Evolutionary conservation across 2,797 vertebrate genomes (phyloP), one percentile per base, ranked within the genome.

Genomic region (Xenopus petersii): DNA sequence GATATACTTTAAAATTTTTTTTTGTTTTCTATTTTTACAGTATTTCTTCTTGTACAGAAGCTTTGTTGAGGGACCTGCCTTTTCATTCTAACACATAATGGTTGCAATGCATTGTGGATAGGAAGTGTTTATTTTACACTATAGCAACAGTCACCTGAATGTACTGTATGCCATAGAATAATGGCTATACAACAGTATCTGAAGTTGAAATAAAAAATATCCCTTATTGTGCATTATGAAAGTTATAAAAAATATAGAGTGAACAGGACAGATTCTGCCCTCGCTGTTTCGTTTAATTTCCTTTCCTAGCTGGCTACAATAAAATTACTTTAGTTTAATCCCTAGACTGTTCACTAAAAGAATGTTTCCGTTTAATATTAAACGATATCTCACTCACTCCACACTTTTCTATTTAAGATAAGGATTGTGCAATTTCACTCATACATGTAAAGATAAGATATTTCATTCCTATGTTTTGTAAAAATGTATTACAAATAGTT

Each of bases 1-100:
- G 54, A 70, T 78, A 73, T 58, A 73, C 59, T 68, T 68, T 77
- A 58, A 77, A 73, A 21, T 67, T 21, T 54, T 73, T 69, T 77
- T 69, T 67, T 61, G 47, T 67, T 21, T 56, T 12, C 10, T 64
- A 15, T 11, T 63, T 72, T 77, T 73, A 42, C 8, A 42, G 36
- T 42, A 68, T 64, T 67, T 71, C 33, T 15, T 68, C 47, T 3
- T 30, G 56, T 73, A 64, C 10, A 73, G 73, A 72, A 11, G 67
- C 66, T 64, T 73, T 48, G 36, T 69, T 47, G 75, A n/a, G 42
- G 26, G 47, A 54, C 51, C 69, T 64, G 36, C 24, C 63, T 69
- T 69, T 55, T 69, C 73, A 54, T 36, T 16, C 70, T 64, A 72
- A 72, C 48, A 61, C 30, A 33, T 48, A 68, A 33, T 56, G 10